Percentiles rank a stretch among this genome's conserved stretches.
phyloP scores from a whole-genome alignment of 1,140 invertebrate genomes.

The Sminthurides bifidus region DNA sequence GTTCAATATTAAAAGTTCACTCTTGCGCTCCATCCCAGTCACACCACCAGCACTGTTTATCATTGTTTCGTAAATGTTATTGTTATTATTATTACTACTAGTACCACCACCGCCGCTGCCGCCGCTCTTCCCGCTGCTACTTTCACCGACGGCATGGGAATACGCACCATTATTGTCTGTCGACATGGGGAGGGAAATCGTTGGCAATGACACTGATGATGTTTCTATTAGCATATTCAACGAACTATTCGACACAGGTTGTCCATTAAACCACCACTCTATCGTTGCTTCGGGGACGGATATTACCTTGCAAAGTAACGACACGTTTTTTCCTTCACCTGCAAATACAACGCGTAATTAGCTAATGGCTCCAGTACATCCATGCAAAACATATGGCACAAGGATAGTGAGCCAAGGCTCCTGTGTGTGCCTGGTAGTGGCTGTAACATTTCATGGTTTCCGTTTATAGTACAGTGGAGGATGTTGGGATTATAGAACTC shows the following conservation, averaged over 20 bases:
- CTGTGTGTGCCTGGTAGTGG: too few relatives aligned
- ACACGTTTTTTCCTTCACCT: conserved; percentile 60
- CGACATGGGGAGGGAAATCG: background rate
- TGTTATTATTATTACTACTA: background rate
- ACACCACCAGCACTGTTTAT: background rate
- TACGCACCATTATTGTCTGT: conserved; percentile 2
- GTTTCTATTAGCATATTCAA: conserved; percentile 34
- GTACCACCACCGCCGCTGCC: too few relatives aligned
- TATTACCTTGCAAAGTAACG: conserved; percentile 60
- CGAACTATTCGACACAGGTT: conserved; percentile 21
- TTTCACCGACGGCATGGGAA: background rate
- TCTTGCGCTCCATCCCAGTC: conserved; percentile 46
- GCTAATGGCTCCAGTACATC: too few relatives aligned
- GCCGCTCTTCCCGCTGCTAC: too few relatives aligned
- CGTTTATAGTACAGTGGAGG: too few relatives aligned
- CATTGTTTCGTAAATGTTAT: background rate
- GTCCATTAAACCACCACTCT: conserved; percentile 64
- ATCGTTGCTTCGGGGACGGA: conserved; percentile 64
- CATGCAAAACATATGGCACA: too few relatives aligned
- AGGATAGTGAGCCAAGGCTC: too few relatives aligned
- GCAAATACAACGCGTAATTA: too few relatives aligned
- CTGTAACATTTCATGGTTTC: too few relatives aligned
- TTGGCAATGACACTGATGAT: conserved; percentile 18
- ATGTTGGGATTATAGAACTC: too few relatives aligned
- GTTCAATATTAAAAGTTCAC: conserved; percentile 62